phyloP scores from a whole-genome alignment of 2,797 vertebrate species.

The Adrianichthys oophorus region DNA sequence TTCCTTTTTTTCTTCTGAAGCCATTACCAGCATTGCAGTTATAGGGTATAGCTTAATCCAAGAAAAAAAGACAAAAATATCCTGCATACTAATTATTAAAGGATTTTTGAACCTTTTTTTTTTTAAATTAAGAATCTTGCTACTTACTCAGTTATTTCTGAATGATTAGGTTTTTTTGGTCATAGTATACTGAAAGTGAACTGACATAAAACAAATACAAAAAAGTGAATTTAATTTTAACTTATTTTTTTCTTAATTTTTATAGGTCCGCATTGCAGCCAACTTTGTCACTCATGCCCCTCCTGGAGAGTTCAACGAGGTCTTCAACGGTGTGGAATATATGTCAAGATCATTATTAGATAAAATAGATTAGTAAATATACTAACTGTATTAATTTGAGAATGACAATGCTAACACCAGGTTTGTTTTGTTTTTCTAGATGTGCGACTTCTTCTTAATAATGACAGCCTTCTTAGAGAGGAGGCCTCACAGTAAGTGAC shows the following conservation, averaged over 20 bases:
- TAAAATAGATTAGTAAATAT: not conserved
- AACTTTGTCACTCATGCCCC: constrained; percentile 98
- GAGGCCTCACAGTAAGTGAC: constrained; percentile 95
- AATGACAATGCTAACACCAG: not conserved
- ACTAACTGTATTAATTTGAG: constrained; percentile 2
- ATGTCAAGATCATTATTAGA: constrained; percentile 1
- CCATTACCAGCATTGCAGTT: too few species aligned
- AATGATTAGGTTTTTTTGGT: too few species aligned
- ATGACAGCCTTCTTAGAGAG: constrained; percentile 98
- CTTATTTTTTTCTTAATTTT: constrained; percentile 24
- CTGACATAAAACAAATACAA: not conserved
- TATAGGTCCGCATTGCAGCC: constrained; percentile 94
- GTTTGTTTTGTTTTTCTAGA: constrained; percentile 76
- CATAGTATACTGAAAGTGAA: too few species aligned
- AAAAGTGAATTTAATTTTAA: not conserved
- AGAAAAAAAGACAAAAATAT: too few species aligned
- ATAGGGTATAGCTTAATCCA: too few species aligned
- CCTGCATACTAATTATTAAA: too few species aligned
- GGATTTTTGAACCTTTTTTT: too few species aligned
- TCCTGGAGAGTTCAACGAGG: constrained; percentile 98
- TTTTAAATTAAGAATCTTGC: too few species aligned
- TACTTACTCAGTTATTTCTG: too few species aligned
- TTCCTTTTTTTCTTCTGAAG: too few species aligned
- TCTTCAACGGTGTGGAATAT: constrained; percentile 93
- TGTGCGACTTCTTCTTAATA: constrained; percentile 97